A percentile compares a stretch with the other conserved stretches of the same genome.
Evolutionary conservation across 1,140 invertebrate species (phyloP).

Genomic region (Drosophila kanapiae): DNA sequence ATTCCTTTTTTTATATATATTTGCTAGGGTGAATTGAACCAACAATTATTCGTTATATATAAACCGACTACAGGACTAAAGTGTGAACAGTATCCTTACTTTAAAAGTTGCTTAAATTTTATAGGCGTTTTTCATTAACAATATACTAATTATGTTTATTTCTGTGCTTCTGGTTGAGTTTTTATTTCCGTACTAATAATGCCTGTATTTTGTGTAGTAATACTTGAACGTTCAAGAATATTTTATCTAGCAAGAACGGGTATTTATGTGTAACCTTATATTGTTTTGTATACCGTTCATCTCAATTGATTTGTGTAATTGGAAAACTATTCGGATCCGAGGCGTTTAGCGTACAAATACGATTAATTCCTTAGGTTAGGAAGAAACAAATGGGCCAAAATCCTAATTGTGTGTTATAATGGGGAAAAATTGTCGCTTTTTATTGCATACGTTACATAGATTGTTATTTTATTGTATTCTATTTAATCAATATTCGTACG

Average conservation of each 20-base stretch:
- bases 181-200: constrained; percentile 15
- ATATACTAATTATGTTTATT: constrained; percentile 40
- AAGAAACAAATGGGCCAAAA: constrained; percentile 34
- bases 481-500: constrained; percentile 47
- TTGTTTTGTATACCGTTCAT: constrained; percentile 10
- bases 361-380: background rate
- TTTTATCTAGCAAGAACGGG: constrained; percentile 28
- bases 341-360: constrained; percentile 4
- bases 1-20: constrained; percentile 35
- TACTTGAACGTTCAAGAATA: constrained; percentile 56
- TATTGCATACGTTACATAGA: constrained; percentile 75
- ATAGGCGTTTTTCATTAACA: constrained; percentile 25
- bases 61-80: constrained; percentile 38
- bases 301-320: constrained; percentile 8
- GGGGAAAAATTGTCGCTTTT: constrained; percentile 59
- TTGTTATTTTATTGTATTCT: constrained; percentile 53
- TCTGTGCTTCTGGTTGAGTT: constrained; percentile 49
- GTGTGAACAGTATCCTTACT: constrained; percentile 16
- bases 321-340: constrained; percentile 24
- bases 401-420: constrained; percentile 28
- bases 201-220: constrained; percentile 51
- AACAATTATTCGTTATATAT: constrained; percentile 49
- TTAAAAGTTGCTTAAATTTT: constrained; percentile 37
- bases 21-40: constrained; percentile 60
- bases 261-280: constrained; percentile 2